Conservation (phyloP, 2,888 invertebrate genomes). For the Syritta pipiens region DNA sequence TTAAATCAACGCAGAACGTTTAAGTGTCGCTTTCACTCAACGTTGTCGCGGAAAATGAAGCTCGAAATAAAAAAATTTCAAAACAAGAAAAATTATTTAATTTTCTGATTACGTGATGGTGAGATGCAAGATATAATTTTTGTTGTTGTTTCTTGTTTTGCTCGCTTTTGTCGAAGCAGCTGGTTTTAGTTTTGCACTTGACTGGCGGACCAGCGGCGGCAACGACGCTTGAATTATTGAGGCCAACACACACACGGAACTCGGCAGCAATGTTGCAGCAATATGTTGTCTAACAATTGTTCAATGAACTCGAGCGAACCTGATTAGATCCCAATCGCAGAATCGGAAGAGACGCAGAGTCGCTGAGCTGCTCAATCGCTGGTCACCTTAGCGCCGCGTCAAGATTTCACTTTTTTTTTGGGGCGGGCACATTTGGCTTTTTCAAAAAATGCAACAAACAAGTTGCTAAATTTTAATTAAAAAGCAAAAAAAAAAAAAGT, state of each 20-base stretch:
- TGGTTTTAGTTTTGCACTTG: conserved; percentile 60
- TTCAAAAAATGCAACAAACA: conserved; percentile 13
- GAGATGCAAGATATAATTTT: too few species aligned
- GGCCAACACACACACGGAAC: conserved; percentile 66
- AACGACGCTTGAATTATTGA: conserved; percentile 41
- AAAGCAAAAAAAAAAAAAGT: too few species aligned
- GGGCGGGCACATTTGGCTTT: too few species aligned
- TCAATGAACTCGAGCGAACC: conserved; percentile 62
- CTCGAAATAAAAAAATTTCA: conserved; percentile 10
- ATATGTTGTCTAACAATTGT: conserved; percentile 50
- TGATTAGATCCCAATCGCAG: conserved; percentile 49
- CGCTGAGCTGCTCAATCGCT: too few species aligned
- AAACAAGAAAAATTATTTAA: conserved; percentile 52
- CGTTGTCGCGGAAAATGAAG: not conserved
- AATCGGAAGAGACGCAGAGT: conserved; percentile 43
- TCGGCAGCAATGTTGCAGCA: conserved; percentile 56
- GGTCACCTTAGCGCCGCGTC: too few species aligned
- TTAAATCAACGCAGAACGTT: conserved; percentile 16
- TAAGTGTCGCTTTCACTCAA: conserved; percentile 51
- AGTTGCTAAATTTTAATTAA: conserved; percentile 32
- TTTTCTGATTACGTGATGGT: conserved; percentile 55
- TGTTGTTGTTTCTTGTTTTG: too few species aligned
- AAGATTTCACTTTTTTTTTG: conserved; percentile 40
- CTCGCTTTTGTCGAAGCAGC: conserved; percentile 15
- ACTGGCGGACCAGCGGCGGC: too few species aligned